A percentile compares a stretch with the other conserved stretches of the same genome.
phyloP scores from a whole-genome alignment of 2,113 vertebrate species.

The Pipa parva region DNA sequence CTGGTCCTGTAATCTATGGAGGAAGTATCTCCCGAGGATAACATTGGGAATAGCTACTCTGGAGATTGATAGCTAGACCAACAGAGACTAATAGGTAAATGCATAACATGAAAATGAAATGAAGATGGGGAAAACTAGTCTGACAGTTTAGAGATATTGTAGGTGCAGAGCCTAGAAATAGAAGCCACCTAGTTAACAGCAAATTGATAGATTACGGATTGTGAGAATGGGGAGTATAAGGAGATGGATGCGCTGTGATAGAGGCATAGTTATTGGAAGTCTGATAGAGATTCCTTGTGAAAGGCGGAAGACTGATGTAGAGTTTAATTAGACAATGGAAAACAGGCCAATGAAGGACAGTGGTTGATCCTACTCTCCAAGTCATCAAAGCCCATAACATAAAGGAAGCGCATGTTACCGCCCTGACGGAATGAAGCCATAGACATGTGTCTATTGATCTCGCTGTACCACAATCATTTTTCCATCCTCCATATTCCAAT shows the following conservation, averaged over 20 bases:
- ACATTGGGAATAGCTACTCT: constrained; percentile 5
- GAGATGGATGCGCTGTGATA: constrained; percentile 8
- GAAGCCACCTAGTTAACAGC: constrained; percentile 28
- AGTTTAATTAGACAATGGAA: constrained; percentile 24
- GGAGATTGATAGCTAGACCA: constrained; percentile 39
- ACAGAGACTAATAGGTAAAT: constrained; percentile 40
- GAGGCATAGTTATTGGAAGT: constrained; percentile 18
- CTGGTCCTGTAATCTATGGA: constrained; percentile 30
- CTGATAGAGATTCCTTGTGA: constrained; percentile 37
- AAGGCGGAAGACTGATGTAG: constrained; percentile 19
- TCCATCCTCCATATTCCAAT: too few relatives aligned
- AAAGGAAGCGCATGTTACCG: too few relatives aligned
- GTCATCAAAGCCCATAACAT: too few relatives aligned
- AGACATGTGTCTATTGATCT: too few relatives aligned
- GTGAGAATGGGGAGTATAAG: constrained; percentile 8
- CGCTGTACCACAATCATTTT: too few relatives aligned
- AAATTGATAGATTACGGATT: constrained; percentile 12
- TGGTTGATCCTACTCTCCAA: constrained; percentile 36
- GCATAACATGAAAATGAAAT: constrained; percentile 30
- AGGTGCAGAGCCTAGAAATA: constrained; percentile 26
- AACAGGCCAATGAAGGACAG: constrained; percentile 12
- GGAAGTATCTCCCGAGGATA: constrained; percentile 22
- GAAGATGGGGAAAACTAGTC: constrained; percentile 27
- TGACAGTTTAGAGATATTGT: constrained; percentile 28
- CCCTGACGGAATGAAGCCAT: too few relatives aligned